Evolutionary conservation across 1,140 invertebrate genomes (phyloP).

Genomic region (Lordiphosa mommai): DNA sequence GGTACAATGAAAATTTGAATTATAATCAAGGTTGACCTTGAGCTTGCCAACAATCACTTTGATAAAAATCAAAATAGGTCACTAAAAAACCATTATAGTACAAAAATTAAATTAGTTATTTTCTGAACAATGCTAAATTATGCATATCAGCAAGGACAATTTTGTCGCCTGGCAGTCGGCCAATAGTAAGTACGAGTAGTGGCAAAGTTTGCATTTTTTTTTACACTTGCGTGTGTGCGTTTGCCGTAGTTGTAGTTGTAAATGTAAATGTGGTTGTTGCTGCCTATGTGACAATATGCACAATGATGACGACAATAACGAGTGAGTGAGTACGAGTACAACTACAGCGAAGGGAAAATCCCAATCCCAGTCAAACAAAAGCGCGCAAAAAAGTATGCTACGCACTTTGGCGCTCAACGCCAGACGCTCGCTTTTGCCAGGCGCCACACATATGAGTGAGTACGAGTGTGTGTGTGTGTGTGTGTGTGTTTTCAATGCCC

Average conservation of each 20-base stretch:
- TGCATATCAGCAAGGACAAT: conserved; percentile 28
- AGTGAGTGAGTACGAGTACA: conserved; percentile 28
- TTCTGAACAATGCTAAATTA: neutral
- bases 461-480: conserved; percentile 7
- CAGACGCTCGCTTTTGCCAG: conserved; percentile 52
- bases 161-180: conserved; percentile 59
- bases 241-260: conserved; percentile 26
- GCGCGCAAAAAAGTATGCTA: conserved; percentile 73
- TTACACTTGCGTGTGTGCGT: conserved; percentile 11
- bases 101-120: no score
- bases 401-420: conserved; percentile 62
- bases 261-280: conserved; percentile 1
- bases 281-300: conserved; percentile 42
- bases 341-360: conserved; percentile 53
- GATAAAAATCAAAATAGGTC: no score
- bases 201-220: conserved; percentile 33
- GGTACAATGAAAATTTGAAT: no score
- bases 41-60: no score
- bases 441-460: conserved; percentile 15
- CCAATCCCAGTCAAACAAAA: conserved; percentile 68
- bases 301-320: conserved; percentile 28
- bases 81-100: no score
- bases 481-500: conserved; percentile 61
- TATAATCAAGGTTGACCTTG: no score
- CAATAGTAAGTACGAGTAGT: conserved; percentile 21